Evolutionary conservation across 2,888 invertebrate species (phyloP).

Genomic region (Dioctria rufipes): DNA sequence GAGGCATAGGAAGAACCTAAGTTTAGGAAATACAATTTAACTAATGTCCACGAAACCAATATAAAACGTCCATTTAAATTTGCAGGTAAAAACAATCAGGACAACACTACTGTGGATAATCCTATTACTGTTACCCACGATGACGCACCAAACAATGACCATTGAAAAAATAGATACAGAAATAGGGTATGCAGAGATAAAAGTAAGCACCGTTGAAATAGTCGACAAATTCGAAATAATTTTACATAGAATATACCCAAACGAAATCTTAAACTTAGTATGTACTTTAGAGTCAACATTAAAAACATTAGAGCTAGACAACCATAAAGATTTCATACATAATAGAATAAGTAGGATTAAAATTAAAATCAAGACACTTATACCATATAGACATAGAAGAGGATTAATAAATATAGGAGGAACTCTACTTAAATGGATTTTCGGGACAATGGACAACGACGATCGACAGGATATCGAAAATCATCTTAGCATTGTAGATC

Average conservation of each 20-base stretch:
- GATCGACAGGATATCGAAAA: not conserved
- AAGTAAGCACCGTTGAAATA: too few species aligned
- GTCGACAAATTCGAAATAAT: too few species aligned
- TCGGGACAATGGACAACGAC: not conserved
- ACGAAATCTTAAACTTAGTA: slow-evolving; percentile 1
- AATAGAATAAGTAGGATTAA: not conserved
- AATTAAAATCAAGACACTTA: not conserved
- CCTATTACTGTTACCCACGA: not conserved
- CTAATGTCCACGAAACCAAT: slow-evolving; percentile 15
- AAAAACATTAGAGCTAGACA: not conserved
- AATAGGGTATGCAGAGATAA: too few species aligned
- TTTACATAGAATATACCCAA: too few species aligned
- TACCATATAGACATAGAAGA: not conserved
- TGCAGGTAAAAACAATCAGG: slow-evolving; percentile 19
- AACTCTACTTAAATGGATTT: not conserved
- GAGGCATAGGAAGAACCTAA: slow-evolving; percentile 11
- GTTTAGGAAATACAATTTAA: too few species aligned
- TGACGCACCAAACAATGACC: too few species aligned
- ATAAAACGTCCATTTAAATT: slow-evolving; percentile 34
- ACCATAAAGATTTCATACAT: not conserved
- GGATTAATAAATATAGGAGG: slow-evolving; percentile 3
- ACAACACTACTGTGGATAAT: not conserved
- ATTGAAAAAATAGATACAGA: too few species aligned
- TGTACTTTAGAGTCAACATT: not conserved
- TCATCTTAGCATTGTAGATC: not conserved